Evolutionary conservation across 2,888 invertebrate species (phyloP).

Genomic region (Phyto melanocephala): DNA sequence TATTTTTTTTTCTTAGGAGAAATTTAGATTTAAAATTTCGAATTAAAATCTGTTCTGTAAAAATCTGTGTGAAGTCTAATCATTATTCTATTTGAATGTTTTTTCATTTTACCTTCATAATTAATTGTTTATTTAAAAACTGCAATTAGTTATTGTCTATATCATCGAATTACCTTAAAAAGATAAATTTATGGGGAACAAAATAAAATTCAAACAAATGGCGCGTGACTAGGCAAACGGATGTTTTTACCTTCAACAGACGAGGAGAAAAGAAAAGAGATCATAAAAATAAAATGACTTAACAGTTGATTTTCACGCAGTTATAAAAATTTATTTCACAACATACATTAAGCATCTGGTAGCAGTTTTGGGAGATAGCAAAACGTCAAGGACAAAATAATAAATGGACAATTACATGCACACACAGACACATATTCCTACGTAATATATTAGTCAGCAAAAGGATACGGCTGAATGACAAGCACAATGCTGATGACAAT

Average conservation of each 20-base stretch:
- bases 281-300: slow-evolving; percentile 59
- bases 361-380: slow-evolving; percentile 10
- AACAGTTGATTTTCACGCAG: slow-evolving; percentile 52
- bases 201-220: slow-evolving; percentile 49
- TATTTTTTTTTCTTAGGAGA: no score
- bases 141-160: slow-evolving; percentile 52
- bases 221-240: slow-evolving; percentile 55
- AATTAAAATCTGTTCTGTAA: no score
- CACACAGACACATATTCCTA: background rate
- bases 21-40: no score
- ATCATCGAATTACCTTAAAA: background rate
- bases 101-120: background rate
- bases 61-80: background rate
- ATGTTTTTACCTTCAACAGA: slow-evolving; percentile 11
- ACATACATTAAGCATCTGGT: slow-evolving; percentile 46
- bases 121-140: slow-evolving; percentile 40
- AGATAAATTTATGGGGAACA: background rate
- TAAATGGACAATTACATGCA: slow-evolving; percentile 61
- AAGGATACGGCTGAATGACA: slow-evolving; percentile 55
- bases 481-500: slow-evolving; percentile 52
- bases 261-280: background rate
- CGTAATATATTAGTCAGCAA: slow-evolving; percentile 62
- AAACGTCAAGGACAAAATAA: slow-evolving; percentile 58
- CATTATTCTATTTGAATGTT: background rate
- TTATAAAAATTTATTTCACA: slow-evolving; percentile 44